Conservation (phyloP, 2,797 vertebrate genomes). For the Smutsia gigantea region DNA sequence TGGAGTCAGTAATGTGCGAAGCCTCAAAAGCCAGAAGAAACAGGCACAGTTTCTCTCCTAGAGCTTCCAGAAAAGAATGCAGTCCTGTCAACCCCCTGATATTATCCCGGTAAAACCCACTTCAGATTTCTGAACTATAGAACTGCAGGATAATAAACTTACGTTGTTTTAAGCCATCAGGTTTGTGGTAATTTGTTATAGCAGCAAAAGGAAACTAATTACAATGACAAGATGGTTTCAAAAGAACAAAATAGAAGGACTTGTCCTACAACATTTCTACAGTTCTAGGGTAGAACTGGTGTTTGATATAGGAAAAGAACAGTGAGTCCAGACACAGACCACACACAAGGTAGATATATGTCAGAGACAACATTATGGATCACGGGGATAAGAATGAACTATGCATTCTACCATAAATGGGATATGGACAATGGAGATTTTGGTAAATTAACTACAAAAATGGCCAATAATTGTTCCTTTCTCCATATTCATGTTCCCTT, state of each 20-base stretch:
- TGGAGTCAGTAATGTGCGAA: neutral
- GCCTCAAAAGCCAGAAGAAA: neutral
- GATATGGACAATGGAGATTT: neutral
- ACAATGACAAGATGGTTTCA: neutral
- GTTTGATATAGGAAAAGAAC: neutral
- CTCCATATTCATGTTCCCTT: neutral
- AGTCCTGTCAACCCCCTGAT: neutral
- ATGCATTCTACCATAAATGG: neutral
- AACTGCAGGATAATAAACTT: neutral
- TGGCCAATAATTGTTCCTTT: neutral
- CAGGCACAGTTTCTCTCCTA: neutral
- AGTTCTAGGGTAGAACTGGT: neutral
- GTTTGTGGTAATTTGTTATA: neutral
- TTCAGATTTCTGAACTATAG: neutral
- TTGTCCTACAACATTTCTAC: neutral
- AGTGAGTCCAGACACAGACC: neutral
- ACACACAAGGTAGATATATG: neutral
- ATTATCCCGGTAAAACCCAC: too few relatives aligned
- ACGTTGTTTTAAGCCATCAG: neutral
- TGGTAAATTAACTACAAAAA: neutral
- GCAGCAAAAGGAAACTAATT: neutral
- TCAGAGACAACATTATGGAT: neutral
- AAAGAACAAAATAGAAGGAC: neutral
- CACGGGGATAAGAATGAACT: neutral
- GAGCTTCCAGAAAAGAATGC: neutral